These are phyloP conservation scores for Solea senegalensis DNA, from an alignment of 2,113 vertebrate species.

Conservation along the genomic window DNA sequence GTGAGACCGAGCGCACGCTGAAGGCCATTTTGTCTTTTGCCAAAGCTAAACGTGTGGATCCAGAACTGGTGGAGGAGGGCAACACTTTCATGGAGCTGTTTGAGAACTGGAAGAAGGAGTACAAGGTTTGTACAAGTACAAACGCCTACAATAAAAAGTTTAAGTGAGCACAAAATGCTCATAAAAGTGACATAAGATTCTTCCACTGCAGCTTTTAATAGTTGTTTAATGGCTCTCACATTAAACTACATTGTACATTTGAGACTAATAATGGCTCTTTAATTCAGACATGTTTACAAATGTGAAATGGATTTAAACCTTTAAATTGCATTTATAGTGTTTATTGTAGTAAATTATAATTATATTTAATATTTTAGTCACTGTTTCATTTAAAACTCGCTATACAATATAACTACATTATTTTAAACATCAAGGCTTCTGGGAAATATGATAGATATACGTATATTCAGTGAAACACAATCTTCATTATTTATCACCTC, in stretches of 20 bases:
- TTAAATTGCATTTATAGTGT: no score
- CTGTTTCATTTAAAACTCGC: no score
- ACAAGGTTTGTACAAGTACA: conserved; percentile 84
- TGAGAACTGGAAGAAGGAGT: conserved; percentile 98
- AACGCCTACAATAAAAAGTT: background rate
- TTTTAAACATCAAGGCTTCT: no score
- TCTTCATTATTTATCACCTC: no score
- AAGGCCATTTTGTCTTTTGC: conserved; percentile 92
- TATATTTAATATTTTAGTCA: no score
- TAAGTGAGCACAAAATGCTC: background rate
- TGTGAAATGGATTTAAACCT: no score
- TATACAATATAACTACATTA: no score
- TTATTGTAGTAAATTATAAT: no score
- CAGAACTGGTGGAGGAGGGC: conserved; percentile 89
- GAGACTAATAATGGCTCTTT: background rate
- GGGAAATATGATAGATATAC: no score
- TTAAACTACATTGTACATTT: background rate
- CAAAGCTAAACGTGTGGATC: conserved; percentile 88
- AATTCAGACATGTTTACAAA: no score
- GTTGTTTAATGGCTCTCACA: no score
- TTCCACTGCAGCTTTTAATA: background rate
- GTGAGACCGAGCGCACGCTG: conserved; percentile 92
- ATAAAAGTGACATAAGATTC: background rate
- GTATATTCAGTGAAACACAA: no score
- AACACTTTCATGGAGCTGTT: conserved; percentile 93